Base-by-base conservation (phyloP, 2,113 vertebrate species). In the Telmatochromis brichardi region DNA sequence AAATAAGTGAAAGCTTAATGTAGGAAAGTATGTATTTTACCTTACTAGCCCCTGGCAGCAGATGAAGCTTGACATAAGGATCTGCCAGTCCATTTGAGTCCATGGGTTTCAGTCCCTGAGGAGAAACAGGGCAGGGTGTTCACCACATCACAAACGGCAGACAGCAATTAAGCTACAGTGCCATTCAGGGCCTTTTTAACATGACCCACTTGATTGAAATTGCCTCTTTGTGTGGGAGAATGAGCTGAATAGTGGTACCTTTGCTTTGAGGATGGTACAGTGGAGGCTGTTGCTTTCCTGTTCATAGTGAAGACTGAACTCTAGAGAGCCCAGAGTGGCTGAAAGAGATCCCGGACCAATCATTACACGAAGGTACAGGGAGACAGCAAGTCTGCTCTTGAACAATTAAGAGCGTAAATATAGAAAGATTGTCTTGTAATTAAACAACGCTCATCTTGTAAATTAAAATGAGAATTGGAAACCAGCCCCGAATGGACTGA, bases 41-140 rank as follows among this genome's bases (percentile, higher is more conserved):
- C 98, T 99, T 99, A 95, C 98, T 99, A 88, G 98, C 98, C 65
- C 98, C 98, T 0, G 98, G 98, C 89, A 99, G 93, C 92, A 99
- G 97, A 90, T 99, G 98, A 60, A 99, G 96, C 84, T 99, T 99
- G 51, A 99, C 97, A 0, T 99, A 99, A 9, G 98, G 98, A 95
- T 99, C 98, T 0, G 98, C 98, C 93, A 99, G 93, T 35, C 98
- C 98, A 0, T 99, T 99, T 21, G 98, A 99, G 90, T 99, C 98
- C 98, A 99, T 99, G 2, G 98, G 98, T 90, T 99, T 99, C 89
- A 99, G 95, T 47, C 98, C 98, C 98, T 99, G 82, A 23, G 86
- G 84, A 85, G 88, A 83, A 58, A 92, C 81, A 23, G 11, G 51
- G n/a, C 23, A 31, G 19, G 51, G 9, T 21, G 40, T 81, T 85